Base-by-base conservation (phyloP, 2,797 vertebrate genomes). In the Pangasius djambal region DNA sequence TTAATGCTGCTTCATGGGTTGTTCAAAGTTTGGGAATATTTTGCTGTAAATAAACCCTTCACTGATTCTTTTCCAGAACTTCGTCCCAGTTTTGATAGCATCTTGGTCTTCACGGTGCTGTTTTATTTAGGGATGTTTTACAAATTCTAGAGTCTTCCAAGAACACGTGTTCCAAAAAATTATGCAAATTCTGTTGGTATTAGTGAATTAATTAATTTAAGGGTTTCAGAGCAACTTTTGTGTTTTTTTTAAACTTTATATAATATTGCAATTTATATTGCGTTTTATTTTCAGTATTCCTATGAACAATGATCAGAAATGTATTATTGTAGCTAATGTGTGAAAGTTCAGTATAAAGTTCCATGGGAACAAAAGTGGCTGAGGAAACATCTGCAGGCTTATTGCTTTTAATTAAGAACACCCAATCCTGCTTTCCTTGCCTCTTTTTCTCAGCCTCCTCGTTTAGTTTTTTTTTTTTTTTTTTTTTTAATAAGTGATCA, bases 401-500 rank as follows among this genome's bases (percentile, higher is more conserved):
- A 92, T 89, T 91, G 89, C 91, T 88, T 91, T 89, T 75, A 90
- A 89, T 87, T 7, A 88, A 90, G 89, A 88, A 91, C 67, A 61
- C 22, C 82, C 83, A 75, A 90, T 91, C 92, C 91, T 91, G 72
- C 88, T 93, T 92, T 89, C 63, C 86, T 31, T 22, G 12, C 84
- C 55, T 92, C 83, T 48, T 55, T 86, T 44, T 20, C 25, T 25
- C 59, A 25, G 8, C 67, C 87, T 87, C 72, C 40, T 88, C 86
- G 31, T 89, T 88, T 89, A 88, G 78, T 20, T 57, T 91, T 86
- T 91, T 86, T 93, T 91, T 91, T 94, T 93, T 91, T 91, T 93
- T 91, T 90, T 90, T 88, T 92, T 92, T 93, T 95, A 95, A 95
- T 95, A 95, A 95, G 92, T 94, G 92, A 92, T 95, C 90, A 93